Base-by-base conservation (phyloP, 2,888 invertebrate species). In the Drosophila macrothrix region DNA sequence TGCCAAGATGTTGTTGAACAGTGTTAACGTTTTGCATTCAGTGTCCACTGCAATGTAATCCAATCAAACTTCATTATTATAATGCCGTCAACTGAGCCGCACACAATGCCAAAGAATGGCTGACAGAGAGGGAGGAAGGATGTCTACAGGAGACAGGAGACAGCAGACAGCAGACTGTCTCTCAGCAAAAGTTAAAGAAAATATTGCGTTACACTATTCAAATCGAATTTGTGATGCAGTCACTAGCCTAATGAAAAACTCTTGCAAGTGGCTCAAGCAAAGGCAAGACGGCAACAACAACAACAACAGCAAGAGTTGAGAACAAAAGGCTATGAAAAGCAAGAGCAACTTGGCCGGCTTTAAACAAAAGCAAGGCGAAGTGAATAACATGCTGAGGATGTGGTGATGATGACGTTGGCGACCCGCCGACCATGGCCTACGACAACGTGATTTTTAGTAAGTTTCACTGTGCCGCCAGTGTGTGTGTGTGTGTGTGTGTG, bases 391-490 rank as follows among this genome's bases (percentile, higher is more conserved):
- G 84, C 76, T 66, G 76, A 78, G 78, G 82, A 78, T 82, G 84
- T 84, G 80, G 74, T 77, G 81, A 69, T 78, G 80, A 80, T 78
- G 84, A 82, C 73, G 76, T 71, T 68, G 67, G 37, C 72, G 73
- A 64, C 77, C 58, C 70, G 71, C 66, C 83, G 84, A 83, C 85
- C 92, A 91, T 91, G 91, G 91, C 91, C 91, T 91, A 90, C 88
- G 91, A 75, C 85, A 91, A 91, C 85, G 80, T 82, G 80, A 87
- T 90, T 89, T 85, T 73, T 77, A 85, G 82, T 91, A 85, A 82
- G 84, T 84, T 89, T 81, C 63, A 54, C 46, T 49, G 37, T 68
- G 56, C 62, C 50, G 67, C n/a, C 19, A 41, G 43, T 39, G 12
- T 55, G 2, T 37, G 19, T 37, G 6, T 28, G 1, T 28, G 6